phyloP scores from a whole-genome alignment of 2,113 vertebrate species.

The Anguilla japonica region DNA sequence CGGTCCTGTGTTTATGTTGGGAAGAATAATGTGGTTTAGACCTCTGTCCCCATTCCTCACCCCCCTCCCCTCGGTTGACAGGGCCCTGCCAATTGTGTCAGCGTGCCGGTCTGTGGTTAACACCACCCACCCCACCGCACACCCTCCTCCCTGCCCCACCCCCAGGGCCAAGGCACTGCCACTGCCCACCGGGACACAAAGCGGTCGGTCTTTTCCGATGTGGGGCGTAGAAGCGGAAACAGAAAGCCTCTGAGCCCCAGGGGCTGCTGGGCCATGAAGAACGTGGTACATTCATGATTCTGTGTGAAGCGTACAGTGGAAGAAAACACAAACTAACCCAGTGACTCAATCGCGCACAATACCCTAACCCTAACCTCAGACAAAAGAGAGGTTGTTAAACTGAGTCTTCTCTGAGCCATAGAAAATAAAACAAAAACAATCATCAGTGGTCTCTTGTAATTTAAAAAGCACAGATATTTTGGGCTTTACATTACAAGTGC shows the following conservation, averaged over 20 bases:
- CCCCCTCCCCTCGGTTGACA: conserved; percentile 41
- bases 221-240: background rate
- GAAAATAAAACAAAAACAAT: background rate
- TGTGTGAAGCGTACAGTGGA: background rate
- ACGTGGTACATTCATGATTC: background rate
- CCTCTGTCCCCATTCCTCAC: background rate
- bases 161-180: background rate
- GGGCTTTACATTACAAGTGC: no score
- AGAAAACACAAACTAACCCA: background rate
- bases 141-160: background rate
- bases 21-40: conserved; percentile 49
- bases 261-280: background rate
- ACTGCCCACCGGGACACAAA: background rate
- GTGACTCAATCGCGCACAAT: background rate
- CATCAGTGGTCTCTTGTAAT: background rate
- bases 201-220: background rate
- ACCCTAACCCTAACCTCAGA: no score
- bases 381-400: background rate
- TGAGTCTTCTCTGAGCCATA: background rate
- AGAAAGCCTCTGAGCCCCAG: background rate
- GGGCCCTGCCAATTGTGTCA: conserved; percentile 54
- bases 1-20: background rate
- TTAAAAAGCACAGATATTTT: no score
- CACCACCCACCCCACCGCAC: conserved; percentile 27
- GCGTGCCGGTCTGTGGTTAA: conserved; percentile 60